Conservation (phyloP, 2,888 invertebrate species). For the Heteromyza rotundicornis region DNA sequence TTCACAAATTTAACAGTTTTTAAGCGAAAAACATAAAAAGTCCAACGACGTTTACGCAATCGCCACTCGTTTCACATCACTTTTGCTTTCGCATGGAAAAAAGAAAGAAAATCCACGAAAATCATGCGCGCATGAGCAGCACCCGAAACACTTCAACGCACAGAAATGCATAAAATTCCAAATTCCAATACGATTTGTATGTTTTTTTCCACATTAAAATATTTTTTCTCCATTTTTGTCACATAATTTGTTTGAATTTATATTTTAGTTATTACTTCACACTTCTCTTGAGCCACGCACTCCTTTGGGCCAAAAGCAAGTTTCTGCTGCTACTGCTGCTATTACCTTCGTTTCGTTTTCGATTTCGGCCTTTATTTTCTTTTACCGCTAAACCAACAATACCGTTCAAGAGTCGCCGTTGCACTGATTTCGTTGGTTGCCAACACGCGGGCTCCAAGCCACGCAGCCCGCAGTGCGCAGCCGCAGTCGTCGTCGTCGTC, state of each 20-base stretch:
- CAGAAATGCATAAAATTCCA: constrained; percentile 25
- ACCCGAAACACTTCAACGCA: not conserved
- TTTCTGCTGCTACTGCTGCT: not conserved
- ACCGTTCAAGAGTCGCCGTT: constrained; percentile 62
- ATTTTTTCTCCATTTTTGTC: not conserved
- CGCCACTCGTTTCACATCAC: too few relatives aligned
- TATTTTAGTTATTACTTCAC: constrained; percentile 11
- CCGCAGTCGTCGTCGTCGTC: not conserved
- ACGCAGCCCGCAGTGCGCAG: constrained; percentile 14
- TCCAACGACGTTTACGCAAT: constrained; percentile 18
- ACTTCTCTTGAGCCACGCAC: not conserved
- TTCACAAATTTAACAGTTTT: too few relatives aligned
- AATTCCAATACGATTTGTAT: not conserved
- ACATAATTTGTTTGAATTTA: not conserved
- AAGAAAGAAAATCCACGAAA: not conserved
- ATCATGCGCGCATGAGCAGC: constrained; percentile 21
- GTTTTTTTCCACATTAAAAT: constrained; percentile 1
- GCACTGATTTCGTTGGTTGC: constrained; percentile 56
- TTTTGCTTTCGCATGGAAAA: constrained; percentile 20
- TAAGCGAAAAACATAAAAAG: not conserved
- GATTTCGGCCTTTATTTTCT: not conserved
- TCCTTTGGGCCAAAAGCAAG: constrained; percentile 5
- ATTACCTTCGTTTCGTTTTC: not conserved
- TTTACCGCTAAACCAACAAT: constrained; percentile 55
- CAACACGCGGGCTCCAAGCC: constrained; percentile 41